Conservation (phyloP, 2,797 vertebrate genomes). For the Molossus alvarezi region DNA sequence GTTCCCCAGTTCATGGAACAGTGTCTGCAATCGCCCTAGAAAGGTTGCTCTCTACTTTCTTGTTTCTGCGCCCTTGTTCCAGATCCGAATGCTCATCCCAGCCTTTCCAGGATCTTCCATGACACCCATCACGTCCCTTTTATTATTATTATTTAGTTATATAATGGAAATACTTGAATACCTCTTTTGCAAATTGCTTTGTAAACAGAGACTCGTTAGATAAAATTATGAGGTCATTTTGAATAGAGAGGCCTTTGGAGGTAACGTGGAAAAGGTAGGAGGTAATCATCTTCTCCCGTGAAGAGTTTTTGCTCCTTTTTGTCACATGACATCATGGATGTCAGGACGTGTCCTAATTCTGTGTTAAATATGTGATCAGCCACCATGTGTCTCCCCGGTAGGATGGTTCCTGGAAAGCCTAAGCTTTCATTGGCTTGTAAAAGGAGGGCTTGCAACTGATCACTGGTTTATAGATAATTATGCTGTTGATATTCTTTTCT, state of each 20-base stretch:
- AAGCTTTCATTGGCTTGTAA: neutral
- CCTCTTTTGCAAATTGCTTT: neutral
- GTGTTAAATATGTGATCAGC: neutral
- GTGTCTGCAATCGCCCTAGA: neutral
- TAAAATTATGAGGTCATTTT: constrained; percentile 3
- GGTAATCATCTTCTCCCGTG: neutral
- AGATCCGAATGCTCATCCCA: neutral
- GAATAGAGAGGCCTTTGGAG: neutral
- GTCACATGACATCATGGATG: neutral
- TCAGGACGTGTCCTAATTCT: neutral
- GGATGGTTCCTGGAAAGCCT: neutral
- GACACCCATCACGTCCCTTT: neutral
- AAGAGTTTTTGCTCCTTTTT: neutral
- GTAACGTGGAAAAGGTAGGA: neutral
- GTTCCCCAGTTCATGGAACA: neutral
- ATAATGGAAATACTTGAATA: neutral
- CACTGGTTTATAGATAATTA: neutral
- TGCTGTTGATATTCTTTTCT: neutral
- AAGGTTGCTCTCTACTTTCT: neutral
- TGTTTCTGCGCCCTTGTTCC: neutral
- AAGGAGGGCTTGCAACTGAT: neutral
- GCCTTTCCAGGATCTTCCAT: neutral
- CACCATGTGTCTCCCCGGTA: neutral
- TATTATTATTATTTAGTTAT: neutral
- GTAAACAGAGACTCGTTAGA: neutral